A percentile compares a stretch with the other conserved stretches of the same genome.
Conservation (phyloP, 2,888 invertebrate genomes). For the Amiota mariae region DNA sequence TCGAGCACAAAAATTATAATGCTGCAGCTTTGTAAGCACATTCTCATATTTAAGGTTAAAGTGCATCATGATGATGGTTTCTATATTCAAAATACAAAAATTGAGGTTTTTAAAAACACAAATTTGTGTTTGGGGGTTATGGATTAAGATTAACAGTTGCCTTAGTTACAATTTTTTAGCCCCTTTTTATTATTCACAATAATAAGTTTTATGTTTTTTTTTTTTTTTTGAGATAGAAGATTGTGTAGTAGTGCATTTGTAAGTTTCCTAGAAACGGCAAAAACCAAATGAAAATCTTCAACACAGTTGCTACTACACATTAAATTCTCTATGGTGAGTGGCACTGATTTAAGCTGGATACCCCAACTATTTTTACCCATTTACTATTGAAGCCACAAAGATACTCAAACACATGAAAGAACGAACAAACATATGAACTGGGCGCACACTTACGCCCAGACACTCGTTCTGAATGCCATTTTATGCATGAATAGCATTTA, state of each 20-base stretch:
- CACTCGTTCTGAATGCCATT: slow-evolving; percentile 6
- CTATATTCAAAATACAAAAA: background rate
- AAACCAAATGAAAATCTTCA: background rate
- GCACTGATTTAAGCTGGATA: slow-evolving; percentile 15
- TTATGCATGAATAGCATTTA: slow-evolving; percentile 10
- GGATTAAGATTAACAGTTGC: slow-evolving; percentile 2
- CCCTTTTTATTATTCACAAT: no score
- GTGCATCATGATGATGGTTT: background rate
- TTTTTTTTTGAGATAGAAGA: no score
- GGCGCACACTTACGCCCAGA: background rate
- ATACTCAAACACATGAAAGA: no score
- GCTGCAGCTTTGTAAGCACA: background rate
- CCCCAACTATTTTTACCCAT: background rate
- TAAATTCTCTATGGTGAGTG: background rate
- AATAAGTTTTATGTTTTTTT: no score
- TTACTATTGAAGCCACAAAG: no score
- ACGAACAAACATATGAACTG: background rate
- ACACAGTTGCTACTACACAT: slow-evolving; percentile 3
- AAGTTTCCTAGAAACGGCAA: background rate
- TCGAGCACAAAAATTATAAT: background rate
- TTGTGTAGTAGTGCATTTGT: slow-evolving; percentile 6
- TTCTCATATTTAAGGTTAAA: slow-evolving; percentile 11
- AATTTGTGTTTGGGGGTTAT: no score
- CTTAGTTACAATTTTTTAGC: background rate
- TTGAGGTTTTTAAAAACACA: background rate